phyloP scores from a whole-genome alignment of 2,113 vertebrate genomes.

The Zosterops lateralis region DNA sequence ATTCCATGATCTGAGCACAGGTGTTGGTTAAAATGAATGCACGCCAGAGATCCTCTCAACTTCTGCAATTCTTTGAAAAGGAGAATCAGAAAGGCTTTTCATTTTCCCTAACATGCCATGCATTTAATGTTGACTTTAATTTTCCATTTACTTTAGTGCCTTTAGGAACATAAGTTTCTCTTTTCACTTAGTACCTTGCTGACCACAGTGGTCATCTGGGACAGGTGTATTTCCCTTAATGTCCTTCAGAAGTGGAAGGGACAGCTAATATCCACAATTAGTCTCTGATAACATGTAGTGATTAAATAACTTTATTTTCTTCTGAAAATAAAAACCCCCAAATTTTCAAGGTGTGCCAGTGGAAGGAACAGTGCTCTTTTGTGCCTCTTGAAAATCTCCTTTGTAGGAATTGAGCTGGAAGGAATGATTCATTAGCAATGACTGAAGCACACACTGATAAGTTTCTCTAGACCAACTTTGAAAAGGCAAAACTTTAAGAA shows the following conservation, averaged over 20 bases:
- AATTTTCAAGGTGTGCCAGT: not conserved
- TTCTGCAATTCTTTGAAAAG: not conserved
- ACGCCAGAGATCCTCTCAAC: not conserved
- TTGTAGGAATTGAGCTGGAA: not conserved
- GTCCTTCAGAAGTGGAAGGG: not conserved
- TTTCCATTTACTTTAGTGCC: not conserved
- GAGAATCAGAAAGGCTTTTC: not conserved
- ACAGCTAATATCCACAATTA: not conserved
- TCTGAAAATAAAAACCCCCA: not conserved
- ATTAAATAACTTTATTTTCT: not conserved
- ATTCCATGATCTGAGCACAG: not conserved
- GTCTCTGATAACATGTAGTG: not conserved
- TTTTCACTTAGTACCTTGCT: not conserved
- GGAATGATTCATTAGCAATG: not conserved
- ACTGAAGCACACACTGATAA: not conserved
- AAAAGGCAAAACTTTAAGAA: not conserved
- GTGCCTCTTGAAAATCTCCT: not conserved
- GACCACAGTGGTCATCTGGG: not conserved
- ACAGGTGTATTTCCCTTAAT: not conserved
- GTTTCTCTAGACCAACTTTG: not conserved
- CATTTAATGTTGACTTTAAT: not conserved
- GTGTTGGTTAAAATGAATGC: not conserved
- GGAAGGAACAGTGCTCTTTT: not conserved
- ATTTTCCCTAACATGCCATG: not conserved
- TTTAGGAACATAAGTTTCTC: not conserved